Conservation (phyloP, 1,140 invertebrate species). For the Matsumurasca onukii region DNA sequence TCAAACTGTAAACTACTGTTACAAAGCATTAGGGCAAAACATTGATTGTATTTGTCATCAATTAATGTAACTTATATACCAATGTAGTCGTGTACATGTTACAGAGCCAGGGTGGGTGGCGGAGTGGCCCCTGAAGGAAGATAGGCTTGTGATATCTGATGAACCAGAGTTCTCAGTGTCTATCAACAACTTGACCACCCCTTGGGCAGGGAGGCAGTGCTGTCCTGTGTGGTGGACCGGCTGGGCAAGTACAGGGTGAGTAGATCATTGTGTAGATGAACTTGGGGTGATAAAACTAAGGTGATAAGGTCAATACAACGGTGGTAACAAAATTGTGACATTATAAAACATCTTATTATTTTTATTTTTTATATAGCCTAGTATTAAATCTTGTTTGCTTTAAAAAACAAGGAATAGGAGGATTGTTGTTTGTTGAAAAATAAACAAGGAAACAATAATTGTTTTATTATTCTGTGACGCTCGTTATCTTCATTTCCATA, state of each 20-base stretch:
- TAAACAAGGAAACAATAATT: too few species aligned
- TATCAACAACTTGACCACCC: conserved; percentile 75
- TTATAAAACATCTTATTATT: neutral
- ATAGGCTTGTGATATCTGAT: too few species aligned
- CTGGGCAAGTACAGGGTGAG: conserved; percentile 78
- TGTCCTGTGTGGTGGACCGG: conserved; percentile 76
- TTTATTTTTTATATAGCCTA: neutral
- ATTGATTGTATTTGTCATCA: too few species aligned
- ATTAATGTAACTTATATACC: too few species aligned
- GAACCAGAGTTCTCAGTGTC: conserved; percentile 71
- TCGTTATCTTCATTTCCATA: too few species aligned
- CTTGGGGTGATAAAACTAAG: neutral
- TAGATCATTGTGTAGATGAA: neutral
- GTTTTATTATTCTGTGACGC: too few species aligned
- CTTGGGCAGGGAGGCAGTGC: conserved; percentile 73
- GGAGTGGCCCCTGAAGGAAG: too few species aligned
- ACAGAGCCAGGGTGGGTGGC: too few species aligned
- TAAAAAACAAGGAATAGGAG: neutral
- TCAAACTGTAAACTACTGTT: too few species aligned
- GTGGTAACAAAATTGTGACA: neutral
- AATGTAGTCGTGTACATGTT: too few species aligned
- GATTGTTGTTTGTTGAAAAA: too few species aligned
- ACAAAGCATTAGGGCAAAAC: too few species aligned
- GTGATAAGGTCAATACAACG: neutral
- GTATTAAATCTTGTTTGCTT: neutral